Conservation (phyloP, 2,113 vertebrate genomes). For the Neolamprologus falcicula region DNA sequence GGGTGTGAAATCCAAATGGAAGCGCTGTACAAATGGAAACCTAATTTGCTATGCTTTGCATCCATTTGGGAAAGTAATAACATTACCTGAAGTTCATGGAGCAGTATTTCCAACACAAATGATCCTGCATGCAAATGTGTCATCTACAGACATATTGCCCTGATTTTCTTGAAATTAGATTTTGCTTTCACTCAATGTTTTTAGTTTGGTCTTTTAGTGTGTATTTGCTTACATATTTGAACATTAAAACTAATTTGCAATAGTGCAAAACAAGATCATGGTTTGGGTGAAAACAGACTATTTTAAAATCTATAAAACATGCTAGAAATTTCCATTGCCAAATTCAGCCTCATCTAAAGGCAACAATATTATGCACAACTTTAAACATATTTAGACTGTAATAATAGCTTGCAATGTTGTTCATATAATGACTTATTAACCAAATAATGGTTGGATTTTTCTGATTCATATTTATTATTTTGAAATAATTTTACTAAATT, state of each 20-base stretch:
- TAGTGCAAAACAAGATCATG: neutral
- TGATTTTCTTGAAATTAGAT: neutral
- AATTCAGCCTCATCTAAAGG: neutral
- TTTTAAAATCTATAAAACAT: neutral
- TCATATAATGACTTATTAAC: neutral
- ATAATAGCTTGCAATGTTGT: neutral
- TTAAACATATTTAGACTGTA: neutral
- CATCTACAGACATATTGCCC: neutral
- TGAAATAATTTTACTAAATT: neutral
- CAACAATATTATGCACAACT: neutral
- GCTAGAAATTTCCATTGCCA: neutral
- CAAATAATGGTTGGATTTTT: neutral
- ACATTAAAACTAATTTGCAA: neutral
- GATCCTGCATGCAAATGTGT: neutral
- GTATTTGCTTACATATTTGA: neutral
- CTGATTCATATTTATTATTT: neutral
- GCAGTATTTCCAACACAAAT: neutral
- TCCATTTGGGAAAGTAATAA: neutral
- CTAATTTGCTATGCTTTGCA: conserved; percentile 15
- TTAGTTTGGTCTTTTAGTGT: neutral
- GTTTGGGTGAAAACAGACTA: neutral
- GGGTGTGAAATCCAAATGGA: conserved; percentile 21
- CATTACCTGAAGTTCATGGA: neutral
- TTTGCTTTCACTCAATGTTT: neutral
- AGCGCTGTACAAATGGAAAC: neutral